Conservation (phyloP, 2,888 invertebrate species). For the Tetramorium bicarinatum region DNA sequence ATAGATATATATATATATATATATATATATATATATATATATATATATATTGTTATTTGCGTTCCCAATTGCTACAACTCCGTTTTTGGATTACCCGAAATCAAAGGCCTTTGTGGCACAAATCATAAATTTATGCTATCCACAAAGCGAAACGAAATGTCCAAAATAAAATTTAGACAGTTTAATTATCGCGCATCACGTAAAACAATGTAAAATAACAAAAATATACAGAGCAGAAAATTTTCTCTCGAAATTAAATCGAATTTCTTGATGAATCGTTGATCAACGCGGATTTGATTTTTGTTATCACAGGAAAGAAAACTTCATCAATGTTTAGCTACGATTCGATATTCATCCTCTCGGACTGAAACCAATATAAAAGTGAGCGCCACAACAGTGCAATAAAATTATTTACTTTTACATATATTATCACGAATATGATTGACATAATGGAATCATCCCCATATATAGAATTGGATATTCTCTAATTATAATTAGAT, state of each 20-base stretch:
- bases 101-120: neutral
- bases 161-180: neutral
- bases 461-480: slow-evolving; percentile 20
- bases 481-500: slow-evolving; percentile 54
- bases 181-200: neutral
- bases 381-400: neutral
- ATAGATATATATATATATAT: too few species aligned
- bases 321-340: neutral
- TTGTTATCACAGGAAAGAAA: neutral
- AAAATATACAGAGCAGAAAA: neutral
- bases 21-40: too few species aligned
- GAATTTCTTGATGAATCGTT: slow-evolving; percentile 18
- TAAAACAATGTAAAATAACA: neutral
- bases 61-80: neutral
- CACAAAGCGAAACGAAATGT: neutral
- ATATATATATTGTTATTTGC: neutral
- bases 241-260: slow-evolving; percentile 4
- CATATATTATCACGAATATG: neutral
- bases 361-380: neutral
- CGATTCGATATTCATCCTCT: neutral
- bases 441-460: neutral
- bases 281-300: neutral
- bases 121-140: neutral
- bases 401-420: slow-evolving; percentile 29
- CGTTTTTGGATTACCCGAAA: neutral